These are phyloP conservation scores for Umimayanthus kanabou DNA, from an alignment of 92 coral and sea anemone species.

Conservation along the genomic window DNA sequence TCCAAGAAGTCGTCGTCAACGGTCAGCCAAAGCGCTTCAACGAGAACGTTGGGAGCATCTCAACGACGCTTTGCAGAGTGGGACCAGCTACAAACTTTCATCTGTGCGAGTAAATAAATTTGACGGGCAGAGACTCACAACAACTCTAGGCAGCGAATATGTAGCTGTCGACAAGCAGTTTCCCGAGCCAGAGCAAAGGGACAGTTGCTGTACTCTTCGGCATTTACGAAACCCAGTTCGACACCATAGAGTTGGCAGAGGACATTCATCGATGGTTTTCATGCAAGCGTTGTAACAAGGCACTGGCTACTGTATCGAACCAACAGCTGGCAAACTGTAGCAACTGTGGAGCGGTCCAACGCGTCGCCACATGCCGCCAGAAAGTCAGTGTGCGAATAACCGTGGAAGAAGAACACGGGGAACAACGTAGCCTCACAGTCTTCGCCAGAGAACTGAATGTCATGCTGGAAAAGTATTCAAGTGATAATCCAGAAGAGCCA, in stretches of 20 bases:
- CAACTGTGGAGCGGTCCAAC: background rate
- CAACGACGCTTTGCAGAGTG: background rate
- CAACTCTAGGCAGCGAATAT: background rate
- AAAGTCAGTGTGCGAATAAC: background rate
- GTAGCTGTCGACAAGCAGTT: background rate
- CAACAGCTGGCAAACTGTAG: background rate
- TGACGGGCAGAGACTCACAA: background rate
- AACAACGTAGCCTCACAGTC: background rate
- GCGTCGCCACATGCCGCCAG: background rate
- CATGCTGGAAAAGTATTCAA: background rate
- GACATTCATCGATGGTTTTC: background rate
- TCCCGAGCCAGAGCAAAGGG: background rate
- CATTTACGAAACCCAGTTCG: background rate
- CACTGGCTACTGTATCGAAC: background rate
- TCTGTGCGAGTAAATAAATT: background rate
- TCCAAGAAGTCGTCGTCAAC: background rate
- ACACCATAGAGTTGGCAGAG: background rate
- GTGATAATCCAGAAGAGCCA: background rate
- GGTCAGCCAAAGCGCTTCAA: constrained; percentile 2
- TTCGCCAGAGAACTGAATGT: background rate
- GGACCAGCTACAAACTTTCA: background rate
- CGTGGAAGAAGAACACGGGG: background rate
- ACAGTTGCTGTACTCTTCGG: background rate
- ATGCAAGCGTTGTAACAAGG: background rate
- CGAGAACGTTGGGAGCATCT: background rate